Conservation (phyloP, 2,888 invertebrate genomes). For the Stenichneumon culpator region DNA sequence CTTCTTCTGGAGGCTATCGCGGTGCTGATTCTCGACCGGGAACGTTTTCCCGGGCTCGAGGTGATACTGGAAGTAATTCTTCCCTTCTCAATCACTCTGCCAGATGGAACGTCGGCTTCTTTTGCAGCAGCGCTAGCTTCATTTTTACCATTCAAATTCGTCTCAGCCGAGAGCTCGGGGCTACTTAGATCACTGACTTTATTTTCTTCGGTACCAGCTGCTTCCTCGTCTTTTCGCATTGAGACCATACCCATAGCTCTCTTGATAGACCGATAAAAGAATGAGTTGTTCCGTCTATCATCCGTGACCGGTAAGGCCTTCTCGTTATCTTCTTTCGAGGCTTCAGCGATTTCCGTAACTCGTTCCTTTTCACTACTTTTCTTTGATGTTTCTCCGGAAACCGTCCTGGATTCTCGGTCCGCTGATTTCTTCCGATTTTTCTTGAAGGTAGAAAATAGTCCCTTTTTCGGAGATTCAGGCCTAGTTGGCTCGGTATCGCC, state of each 20-base stretch:
- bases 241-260: conserved; percentile 57
- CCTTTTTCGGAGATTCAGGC: conserved; percentile 17
- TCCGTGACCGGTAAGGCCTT: neutral
- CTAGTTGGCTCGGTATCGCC: neutral
- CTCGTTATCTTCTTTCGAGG: neutral
- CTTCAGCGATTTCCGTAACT: neutral
- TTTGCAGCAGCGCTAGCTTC: neutral
- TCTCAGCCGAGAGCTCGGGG: neutral
- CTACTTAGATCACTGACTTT: neutral
- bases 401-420: neutral
- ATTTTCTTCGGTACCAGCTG: neutral
- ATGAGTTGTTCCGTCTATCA: conserved; percentile 54
- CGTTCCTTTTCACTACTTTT: neutral
- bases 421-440: conserved; percentile 22
- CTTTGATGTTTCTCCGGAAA: neutral
- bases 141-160: neutral
- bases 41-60: conserved; percentile 19
- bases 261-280: conserved; percentile 65
- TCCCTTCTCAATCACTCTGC: neutral
- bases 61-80: neutral
- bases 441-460: neutral
- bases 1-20: conserved; percentile 55
- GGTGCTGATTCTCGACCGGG: conserved; percentile 47
- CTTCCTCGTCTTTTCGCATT: conserved; percentile 20
- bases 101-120: neutral